These are phyloP conservation scores for Acanthosepion esculentum DNA, from an alignment of 2,888 invertebrate genomes.

Conservation along the genomic window DNA sequence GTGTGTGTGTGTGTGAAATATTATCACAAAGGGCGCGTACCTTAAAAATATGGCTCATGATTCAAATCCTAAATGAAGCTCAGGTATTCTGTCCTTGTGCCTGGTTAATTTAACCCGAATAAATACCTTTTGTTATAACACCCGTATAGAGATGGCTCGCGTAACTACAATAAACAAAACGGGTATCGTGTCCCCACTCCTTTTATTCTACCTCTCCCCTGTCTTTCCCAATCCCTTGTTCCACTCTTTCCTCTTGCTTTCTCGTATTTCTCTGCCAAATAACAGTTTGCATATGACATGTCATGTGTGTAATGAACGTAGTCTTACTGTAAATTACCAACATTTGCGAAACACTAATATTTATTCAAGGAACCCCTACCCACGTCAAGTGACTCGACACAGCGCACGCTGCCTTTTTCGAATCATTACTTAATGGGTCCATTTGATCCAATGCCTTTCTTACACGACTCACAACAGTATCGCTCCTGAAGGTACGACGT, in stretches of 20 bases:
- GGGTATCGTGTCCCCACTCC: not conserved
- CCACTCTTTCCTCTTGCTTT: too few relatives aligned
- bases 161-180: not conserved
- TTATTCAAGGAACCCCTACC: not conserved
- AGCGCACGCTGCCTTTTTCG: not conserved
- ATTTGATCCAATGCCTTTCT: not conserved
- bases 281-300: not conserved
- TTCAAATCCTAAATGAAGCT: not conserved
- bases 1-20: too few relatives aligned
- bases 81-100: not conserved
- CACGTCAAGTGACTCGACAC: not conserved
- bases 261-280: not conserved
- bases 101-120: too few relatives aligned
- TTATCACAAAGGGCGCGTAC: too few relatives aligned
- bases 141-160: not conserved
- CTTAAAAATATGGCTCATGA: too few relatives aligned
- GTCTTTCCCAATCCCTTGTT: not conserved
- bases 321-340: not conserved
- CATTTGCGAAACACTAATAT: conserved; percentile 1
- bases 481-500: too few relatives aligned
- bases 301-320: conserved; percentile 13
- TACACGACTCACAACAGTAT: not conserved
- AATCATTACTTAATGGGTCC: not conserved
- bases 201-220: not conserved
- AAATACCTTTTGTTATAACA: too few relatives aligned